A percentile compares a stretch with the other conserved stretches of the same genome.
Evolutionary conservation across 2,888 invertebrate genomes (phyloP).

Genomic region (Nematopogon swammerdamellus): DNA sequence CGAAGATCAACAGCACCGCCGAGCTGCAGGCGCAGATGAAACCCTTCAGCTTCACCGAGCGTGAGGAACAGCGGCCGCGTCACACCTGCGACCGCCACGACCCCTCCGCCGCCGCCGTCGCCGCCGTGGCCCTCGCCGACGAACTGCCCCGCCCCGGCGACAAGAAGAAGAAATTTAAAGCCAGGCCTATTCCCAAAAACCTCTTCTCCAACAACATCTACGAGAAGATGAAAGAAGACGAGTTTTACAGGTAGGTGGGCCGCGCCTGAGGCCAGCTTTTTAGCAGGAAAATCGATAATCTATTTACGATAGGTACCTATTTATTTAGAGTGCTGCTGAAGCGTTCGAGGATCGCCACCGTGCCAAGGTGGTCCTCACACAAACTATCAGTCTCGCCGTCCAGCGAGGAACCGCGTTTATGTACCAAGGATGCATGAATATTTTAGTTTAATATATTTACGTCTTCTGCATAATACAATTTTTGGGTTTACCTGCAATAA

Average conservation of each 20-base stretch:
- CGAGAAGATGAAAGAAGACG: conserved; percentile 67
- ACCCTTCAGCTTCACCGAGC: conserved; percentile 61
- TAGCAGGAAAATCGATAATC: too few relatives aligned
- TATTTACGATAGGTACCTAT: too few relatives aligned
- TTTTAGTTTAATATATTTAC: too few relatives aligned
- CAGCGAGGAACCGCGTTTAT: too few relatives aligned
- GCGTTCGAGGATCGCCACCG: too few relatives aligned
- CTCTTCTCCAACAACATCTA: conserved; percentile 69
- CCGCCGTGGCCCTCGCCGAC: conserved; percentile 16
- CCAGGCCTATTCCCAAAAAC: conserved; percentile 67
- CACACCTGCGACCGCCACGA: conserved; percentile 30
- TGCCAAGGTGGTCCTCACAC: too few relatives aligned
- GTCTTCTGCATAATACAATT: too few relatives aligned
- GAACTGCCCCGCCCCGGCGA: conserved; percentile 29
- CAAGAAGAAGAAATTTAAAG: conserved; percentile 59
- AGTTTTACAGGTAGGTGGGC: conserved; percentile 63
- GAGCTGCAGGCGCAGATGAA: conserved; percentile 62
- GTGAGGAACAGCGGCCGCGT: conserved; percentile 48
- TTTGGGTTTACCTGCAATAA: too few relatives aligned
- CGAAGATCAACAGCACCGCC: conserved; percentile 59
- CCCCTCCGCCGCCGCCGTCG: not conserved
- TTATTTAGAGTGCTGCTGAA: too few relatives aligned
- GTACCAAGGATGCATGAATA: too few relatives aligned
- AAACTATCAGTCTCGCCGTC: too few relatives aligned
- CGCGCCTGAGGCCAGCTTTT: too few relatives aligned